Percentiles rank a stretch among this genome's conserved stretches.
phyloP scores from a whole-genome alignment of 2,888 invertebrate species.

The Scelioninae gen. 2 region DNA sequence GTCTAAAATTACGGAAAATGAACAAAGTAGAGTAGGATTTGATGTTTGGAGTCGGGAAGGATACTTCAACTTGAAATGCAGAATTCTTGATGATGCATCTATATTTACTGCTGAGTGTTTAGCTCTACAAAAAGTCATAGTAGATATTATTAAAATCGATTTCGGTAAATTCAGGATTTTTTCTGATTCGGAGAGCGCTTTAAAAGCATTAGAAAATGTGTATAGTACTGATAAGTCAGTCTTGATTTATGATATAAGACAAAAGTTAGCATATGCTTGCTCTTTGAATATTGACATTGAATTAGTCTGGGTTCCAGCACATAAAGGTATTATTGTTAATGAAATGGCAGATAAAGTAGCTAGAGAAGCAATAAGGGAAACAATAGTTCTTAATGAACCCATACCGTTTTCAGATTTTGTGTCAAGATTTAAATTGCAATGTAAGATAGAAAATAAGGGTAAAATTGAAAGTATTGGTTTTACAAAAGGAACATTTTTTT shows the following conservation, averaged over 20 bases:
- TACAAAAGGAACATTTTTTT: not conserved
- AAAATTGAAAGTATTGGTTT: not conserved
- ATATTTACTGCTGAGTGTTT: constrained; percentile 56
- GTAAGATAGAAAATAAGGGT: constrained; percentile 2
- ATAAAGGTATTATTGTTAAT: constrained; percentile 51
- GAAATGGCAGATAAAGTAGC: constrained; percentile 46
- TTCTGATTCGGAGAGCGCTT: constrained; percentile 20
- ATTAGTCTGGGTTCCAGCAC: constrained; percentile 57
- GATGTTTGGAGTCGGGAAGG: constrained; percentile 22
- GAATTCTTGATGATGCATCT: constrained; percentile 17
- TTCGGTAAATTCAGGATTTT: constrained; percentile 7
- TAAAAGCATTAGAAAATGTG: constrained; percentile 5
- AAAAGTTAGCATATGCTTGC: constrained; percentile 7
- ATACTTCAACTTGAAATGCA: not conserved
- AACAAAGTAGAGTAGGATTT: constrained; percentile 8
- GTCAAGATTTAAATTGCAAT: not conserved
- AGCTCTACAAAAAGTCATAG: constrained; percentile 38
- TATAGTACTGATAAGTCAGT: not conserved
- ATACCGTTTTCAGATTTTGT: constrained; percentile 1
- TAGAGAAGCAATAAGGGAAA: not conserved
- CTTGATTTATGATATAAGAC: constrained; percentile 2
- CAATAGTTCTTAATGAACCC: not conserved
- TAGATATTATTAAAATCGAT: not conserved
- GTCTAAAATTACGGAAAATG: constrained; percentile 6
- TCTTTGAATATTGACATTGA: constrained; percentile 7